phyloP scores from a whole-genome alignment of 1,140 invertebrate species.

The Ganaspis sp. region DNA sequence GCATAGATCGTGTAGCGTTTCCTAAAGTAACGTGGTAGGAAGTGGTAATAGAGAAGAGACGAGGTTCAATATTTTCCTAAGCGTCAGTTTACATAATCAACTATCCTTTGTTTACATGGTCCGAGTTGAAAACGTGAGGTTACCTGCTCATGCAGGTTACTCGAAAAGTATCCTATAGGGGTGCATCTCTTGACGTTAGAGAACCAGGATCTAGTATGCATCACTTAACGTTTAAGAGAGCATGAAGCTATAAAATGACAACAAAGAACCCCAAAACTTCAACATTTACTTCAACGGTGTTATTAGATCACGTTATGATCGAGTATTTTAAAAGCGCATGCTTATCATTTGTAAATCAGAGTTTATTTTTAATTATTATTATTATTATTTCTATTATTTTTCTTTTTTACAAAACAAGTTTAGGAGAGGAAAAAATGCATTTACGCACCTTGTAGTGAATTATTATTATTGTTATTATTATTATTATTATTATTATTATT shows the following conservation, averaged over 20 bases:
- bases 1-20: not conserved
- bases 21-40: not conserved
- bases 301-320: no score
- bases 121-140: constrained; percentile 6
- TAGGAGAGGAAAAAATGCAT: no score
- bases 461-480: no score
- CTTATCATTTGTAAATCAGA: no score
- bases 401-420: no score
- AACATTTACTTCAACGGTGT: no score
- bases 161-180: not conserved
- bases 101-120: constrained; percentile 12
- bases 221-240: constrained; percentile 9
- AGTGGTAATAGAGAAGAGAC: not conserved
- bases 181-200: not conserved
- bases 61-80: constrained; percentile 22
- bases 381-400: no score
- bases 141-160: not conserved
- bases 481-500: no score
- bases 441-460: no score
- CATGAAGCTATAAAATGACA: not conserved
- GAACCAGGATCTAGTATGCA: not conserved
- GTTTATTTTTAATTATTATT: no score
- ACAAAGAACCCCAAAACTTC: not conserved
- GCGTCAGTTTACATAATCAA: constrained; percentile 26
- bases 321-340: no score